Percentiles rank a stretch among this genome's conserved stretches.
phyloP scores from a whole-genome alignment of 2,113 vertebrate species.

The Pteropus alecto region DNA sequence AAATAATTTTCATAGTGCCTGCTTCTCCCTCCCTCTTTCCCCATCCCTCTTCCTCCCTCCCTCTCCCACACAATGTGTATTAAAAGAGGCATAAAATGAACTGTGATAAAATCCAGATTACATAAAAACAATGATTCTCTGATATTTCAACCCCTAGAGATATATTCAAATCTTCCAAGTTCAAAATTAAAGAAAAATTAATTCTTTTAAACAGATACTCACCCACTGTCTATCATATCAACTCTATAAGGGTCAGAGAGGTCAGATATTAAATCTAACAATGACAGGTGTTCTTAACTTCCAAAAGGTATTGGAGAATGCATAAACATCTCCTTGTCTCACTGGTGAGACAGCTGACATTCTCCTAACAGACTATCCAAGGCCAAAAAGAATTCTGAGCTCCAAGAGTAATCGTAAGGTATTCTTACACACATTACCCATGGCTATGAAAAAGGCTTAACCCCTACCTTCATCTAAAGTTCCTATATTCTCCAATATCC shows the following conservation, averaged over 20 bases:
- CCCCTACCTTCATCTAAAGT: not conserved
- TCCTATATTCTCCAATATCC: not conserved
- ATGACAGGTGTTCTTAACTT: not conserved
- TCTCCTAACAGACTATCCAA: not conserved
- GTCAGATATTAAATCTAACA: slow-evolving; percentile 10
- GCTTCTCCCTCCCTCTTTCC: not conserved
- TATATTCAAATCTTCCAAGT: not conserved
- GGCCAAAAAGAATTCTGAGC: not conserved
- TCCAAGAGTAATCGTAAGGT: not conserved
- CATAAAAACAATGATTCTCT: slow-evolving; percentile 1
- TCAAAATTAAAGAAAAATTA: slow-evolving; percentile 14
- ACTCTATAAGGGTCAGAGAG: not conserved
- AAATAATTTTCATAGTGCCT: not conserved
- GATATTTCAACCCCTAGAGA: not conserved
- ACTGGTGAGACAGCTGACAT: not conserved
- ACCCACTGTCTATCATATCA: not conserved
- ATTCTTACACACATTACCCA: not conserved
- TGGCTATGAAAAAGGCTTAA: not conserved
- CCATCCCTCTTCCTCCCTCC: no score
- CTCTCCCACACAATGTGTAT: not conserved
- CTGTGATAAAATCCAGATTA: not conserved
- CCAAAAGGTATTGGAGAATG: not conserved
- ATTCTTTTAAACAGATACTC: slow-evolving; percentile 31
- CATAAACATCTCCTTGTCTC: not conserved
- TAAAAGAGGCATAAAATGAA: not conserved